phyloP scores from a whole-genome alignment of 2,888 invertebrate species.

The Leptodirus hochenwartii region DNA sequence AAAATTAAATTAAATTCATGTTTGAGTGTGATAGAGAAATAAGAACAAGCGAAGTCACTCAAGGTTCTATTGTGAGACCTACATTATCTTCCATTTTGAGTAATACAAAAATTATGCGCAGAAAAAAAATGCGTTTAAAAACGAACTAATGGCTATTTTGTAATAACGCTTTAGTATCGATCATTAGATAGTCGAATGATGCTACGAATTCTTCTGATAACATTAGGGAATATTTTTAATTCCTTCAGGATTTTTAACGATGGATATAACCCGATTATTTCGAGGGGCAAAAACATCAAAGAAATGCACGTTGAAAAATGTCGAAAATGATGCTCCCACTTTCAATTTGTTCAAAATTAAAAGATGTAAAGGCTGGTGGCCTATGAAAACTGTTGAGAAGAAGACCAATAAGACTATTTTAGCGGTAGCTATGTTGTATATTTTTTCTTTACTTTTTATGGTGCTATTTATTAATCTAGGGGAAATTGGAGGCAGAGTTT shows the following conservation, averaged over 20 bases:
- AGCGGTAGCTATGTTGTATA: constrained; percentile 16
- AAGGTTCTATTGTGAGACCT: constrained; percentile 2
- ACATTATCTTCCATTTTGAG: no score
- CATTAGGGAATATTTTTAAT: no score
- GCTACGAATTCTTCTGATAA: no score
- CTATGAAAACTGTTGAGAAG: constrained; percentile 27
- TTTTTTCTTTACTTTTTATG: constrained; percentile 6
- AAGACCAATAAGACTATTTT: constrained; percentile 16
- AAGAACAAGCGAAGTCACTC: no score
- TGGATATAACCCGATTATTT: constrained; percentile 42
- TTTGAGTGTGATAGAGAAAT: no score
- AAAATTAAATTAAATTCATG: no score
- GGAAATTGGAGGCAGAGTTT: constrained; percentile 50
- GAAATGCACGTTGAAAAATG: constrained; percentile 28
- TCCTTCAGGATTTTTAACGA: constrained; percentile 34
- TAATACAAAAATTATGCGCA: no score
- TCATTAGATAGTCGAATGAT: no score
- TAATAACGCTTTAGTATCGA: no score
- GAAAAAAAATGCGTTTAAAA: no score
- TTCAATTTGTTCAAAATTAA: constrained; percentile 45
- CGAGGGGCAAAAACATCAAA: constrained; percentile 32
- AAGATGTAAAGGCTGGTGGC: constrained; percentile 51
- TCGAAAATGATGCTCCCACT: constrained; percentile 27
- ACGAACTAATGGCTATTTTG: no score
- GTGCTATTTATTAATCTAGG: constrained; percentile 27